These are phyloP conservation scores for Erpetoichthys calabaricus DNA, from an alignment of 2,797 vertebrate species.

Conservation along the genomic window DNA sequence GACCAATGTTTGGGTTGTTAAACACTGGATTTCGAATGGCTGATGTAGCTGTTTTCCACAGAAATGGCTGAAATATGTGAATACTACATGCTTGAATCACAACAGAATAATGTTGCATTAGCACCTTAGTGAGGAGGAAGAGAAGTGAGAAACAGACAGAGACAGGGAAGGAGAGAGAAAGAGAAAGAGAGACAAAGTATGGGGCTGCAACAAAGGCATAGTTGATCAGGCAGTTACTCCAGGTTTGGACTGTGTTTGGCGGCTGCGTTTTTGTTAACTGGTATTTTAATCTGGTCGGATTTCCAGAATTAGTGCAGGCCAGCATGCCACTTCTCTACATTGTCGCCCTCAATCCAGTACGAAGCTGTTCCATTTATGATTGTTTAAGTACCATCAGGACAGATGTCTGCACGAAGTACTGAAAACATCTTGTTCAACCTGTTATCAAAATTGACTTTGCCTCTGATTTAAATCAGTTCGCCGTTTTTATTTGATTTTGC, in stretches of 20 bases:
- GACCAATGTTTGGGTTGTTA: constrained; percentile 24
- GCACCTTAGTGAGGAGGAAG: constrained; percentile 30
- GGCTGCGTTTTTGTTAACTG: no score
- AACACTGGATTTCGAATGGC: constrained; percentile 16
- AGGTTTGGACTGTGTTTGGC: constrained; percentile 16
- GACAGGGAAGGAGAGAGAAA: constrained; percentile 7
- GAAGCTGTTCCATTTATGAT: no score
- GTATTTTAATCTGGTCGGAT: no score
- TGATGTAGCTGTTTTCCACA: constrained; percentile 25
- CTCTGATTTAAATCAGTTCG: no score
- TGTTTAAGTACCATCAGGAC: no score
- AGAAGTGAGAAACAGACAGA: constrained; percentile 14
- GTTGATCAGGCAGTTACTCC: constrained; percentile 17
- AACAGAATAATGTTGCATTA: constrained; percentile 41
- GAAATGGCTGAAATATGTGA: constrained; percentile 46
- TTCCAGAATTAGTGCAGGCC: no score
- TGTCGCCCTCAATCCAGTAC: no score
- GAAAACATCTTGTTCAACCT: no score
- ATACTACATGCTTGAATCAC: constrained; percentile 51
- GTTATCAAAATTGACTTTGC: no score
- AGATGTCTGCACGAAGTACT: no score
- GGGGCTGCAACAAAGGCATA: constrained; percentile 10
- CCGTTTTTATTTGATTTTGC: no score
- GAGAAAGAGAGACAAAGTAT: constrained; percentile 17
- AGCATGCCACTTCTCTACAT: no score